Evolutionary conservation across 2,888 invertebrate species (phyloP).

Genomic region (Tanypteryx hageni): DNA sequence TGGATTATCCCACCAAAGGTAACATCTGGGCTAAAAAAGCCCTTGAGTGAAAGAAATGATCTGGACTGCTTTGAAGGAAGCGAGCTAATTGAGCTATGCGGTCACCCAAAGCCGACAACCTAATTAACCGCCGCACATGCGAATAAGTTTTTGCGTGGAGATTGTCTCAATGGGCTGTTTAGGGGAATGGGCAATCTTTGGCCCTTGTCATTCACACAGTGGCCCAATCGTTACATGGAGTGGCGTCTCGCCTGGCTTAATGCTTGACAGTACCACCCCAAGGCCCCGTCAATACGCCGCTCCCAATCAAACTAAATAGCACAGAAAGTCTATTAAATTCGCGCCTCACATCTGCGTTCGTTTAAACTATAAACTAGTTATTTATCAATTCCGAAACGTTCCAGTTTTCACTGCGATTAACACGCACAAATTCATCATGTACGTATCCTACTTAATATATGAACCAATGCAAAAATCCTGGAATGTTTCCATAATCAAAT

Average conservation of each 20-base stretch:
- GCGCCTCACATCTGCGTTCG: too few species aligned
- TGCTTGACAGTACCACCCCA: not conserved
- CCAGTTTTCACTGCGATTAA: too few species aligned
- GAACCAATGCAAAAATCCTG: too few species aligned
- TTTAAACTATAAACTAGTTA: too few species aligned
- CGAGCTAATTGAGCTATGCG: not conserved
- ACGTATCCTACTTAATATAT: too few species aligned
- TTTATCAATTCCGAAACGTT: too few species aligned
- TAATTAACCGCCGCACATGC: not conserved
- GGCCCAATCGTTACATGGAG: conserved; percentile 3
- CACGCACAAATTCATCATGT: too few species aligned
- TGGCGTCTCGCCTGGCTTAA: not conserved
- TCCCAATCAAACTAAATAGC: too few species aligned
- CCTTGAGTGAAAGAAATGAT: not conserved
- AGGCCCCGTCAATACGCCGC: not conserved
- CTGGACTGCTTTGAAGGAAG: not conserved
- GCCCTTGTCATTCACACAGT: not conserved
- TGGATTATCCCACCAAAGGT: too few species aligned
- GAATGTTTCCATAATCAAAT: too few species aligned
- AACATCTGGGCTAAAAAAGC: too few species aligned
- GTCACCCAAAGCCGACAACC: not conserved
- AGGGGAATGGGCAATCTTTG: not conserved
- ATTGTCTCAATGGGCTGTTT: conserved; percentile 5
- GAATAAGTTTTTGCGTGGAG: not conserved
- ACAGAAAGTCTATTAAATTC: too few species aligned